phyloP scores from a whole-genome alignment of 2,888 invertebrate genomes.

The Torymus tubicola region DNA sequence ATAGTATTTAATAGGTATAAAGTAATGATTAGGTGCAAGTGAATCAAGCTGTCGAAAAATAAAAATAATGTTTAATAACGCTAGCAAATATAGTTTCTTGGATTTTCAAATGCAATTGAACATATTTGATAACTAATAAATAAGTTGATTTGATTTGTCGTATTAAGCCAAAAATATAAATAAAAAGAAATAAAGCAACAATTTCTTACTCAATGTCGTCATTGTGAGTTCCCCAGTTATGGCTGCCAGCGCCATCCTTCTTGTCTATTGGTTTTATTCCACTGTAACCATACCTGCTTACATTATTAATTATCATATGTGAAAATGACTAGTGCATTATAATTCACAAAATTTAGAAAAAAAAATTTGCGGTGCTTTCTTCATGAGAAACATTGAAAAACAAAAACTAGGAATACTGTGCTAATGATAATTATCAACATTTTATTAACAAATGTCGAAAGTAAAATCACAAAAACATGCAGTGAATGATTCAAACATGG shows the following conservation, averaged over 20 bases:
- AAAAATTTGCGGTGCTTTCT: constrained; percentile 43
- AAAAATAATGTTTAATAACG: constrained; percentile 14
- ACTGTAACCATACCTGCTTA: constrained; percentile 79
- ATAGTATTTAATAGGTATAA: not conserved
- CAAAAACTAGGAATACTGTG: constrained; percentile 20
- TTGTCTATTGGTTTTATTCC: constrained; percentile 96
- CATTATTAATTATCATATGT: constrained; percentile 66
- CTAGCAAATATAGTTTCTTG: constrained; percentile 27
- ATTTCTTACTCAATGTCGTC: constrained; percentile 89
- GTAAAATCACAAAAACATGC: constrained; percentile 33
- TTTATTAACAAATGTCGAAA: constrained; percentile 3
- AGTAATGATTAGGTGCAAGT: not conserved
- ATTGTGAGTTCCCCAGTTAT: constrained; percentile 96
- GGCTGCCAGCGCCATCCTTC: constrained; percentile 94
- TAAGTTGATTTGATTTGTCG: constrained; percentile 24
- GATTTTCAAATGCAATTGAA: not conserved
- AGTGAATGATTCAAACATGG: constrained; percentile 47
- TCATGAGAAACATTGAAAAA: constrained; percentile 29
- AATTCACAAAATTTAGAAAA: constrained; percentile 6
- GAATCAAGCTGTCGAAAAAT: constrained; percentile 1
- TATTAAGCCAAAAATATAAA: constrained; percentile 7
- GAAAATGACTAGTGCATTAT: constrained; percentile 34
- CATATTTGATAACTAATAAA: constrained; percentile 4
- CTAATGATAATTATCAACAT: constrained; percentile 19
- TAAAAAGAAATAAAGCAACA: constrained; percentile 42